A percentile compares a stretch with the other conserved stretches of the same genome.
Conservation (phyloP, 1,140 invertebrate genomes). For the Ditylenchus dipsaci region DNA sequence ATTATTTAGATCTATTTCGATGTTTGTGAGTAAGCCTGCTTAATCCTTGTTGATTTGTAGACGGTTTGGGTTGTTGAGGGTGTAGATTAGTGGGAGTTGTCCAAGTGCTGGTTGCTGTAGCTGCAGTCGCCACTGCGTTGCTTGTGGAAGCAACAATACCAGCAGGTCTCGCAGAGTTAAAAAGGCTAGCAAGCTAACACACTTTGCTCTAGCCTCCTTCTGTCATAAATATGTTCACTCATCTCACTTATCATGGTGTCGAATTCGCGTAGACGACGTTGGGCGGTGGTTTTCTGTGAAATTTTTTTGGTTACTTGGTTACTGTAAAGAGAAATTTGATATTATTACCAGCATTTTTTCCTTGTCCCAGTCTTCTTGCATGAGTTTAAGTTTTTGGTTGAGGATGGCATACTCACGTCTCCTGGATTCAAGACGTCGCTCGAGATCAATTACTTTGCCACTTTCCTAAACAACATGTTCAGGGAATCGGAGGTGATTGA, state of each 20-base stretch:
- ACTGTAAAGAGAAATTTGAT: not conserved
- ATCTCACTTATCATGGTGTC: constrained; percentile 12
- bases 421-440: not conserved
- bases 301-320: not conserved
- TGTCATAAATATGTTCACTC: constrained; percentile 6
- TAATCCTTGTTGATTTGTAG: not conserved
- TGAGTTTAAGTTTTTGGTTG: constrained; percentile 2
- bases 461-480: not conserved
- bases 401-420: not conserved
- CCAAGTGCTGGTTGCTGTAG: not conserved
- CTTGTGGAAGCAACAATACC: not conserved
- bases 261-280: constrained; percentile 12
- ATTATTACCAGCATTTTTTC: not conserved
- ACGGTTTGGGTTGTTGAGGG: not conserved
- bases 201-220: constrained; percentile 5
- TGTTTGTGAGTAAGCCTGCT: not conserved
- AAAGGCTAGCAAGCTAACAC: constrained; percentile 11
- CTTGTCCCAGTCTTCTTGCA: not conserved
- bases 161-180: not conserved
- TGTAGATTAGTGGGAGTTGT: not conserved
- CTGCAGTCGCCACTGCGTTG: not conserved
- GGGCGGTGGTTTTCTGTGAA: not conserved
- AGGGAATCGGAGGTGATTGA: too few relatives aligned
- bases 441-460: not conserved
- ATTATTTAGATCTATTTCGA: not conserved